These are phyloP conservation scores for Lepus timidus DNA, from an alignment of 2,113 vertebrate genomes.

Conservation along the genomic window DNA sequence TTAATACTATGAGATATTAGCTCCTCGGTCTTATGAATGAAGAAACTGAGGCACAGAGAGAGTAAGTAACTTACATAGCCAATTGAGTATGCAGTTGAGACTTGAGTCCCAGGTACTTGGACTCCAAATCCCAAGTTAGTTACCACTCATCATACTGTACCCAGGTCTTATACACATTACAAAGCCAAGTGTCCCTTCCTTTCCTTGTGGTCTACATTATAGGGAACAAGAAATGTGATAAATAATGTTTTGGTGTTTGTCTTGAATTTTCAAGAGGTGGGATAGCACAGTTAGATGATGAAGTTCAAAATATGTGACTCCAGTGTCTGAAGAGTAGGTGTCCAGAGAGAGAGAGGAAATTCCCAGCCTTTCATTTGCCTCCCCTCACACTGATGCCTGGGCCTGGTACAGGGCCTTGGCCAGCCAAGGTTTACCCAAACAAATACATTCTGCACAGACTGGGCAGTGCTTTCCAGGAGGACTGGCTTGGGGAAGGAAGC, in stretches of 20 bases:
- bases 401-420: neutral
- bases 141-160: neutral
- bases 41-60: neutral
- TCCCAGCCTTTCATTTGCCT: neutral
- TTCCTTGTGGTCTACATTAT: neutral
- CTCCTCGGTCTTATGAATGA: neutral
- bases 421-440: neutral
- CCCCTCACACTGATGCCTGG: neutral
- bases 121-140: slow-evolving; percentile 6
- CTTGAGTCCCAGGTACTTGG: neutral
- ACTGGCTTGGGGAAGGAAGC: too few species aligned
- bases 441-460: neutral
- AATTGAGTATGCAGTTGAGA: neutral
- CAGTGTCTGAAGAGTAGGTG: neutral
- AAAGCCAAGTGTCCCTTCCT: neutral
- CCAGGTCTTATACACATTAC: neutral
- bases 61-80: neutral
- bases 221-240: neutral
- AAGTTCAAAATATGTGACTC: slow-evolving; percentile 1
- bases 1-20: neutral
- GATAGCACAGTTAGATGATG: neutral
- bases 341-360: neutral
- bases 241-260: neutral
- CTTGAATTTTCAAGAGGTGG: neutral
- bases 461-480: neutral